These are phyloP conservation scores for Nematolebias whitei DNA, from an alignment of 2,113 vertebrate genomes.

Conservation along the genomic window DNA sequence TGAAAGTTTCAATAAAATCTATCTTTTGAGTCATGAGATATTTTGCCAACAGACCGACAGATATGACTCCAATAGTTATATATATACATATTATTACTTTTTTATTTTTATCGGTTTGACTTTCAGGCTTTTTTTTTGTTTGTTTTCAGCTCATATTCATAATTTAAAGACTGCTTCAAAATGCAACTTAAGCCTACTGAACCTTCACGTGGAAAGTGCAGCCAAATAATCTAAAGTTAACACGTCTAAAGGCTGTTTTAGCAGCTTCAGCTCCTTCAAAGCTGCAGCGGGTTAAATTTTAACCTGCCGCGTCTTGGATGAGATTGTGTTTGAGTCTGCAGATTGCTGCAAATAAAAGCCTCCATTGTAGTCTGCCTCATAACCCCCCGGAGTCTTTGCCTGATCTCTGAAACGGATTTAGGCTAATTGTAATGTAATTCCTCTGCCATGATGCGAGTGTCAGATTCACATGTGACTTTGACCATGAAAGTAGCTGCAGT, in stretches of 20 bases:
- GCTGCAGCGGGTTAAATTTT: constrained; percentile 10
- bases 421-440: constrained; percentile 62
- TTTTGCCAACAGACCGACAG: no score
- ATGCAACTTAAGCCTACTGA: background rate
- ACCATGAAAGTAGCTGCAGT: constrained; percentile 38
- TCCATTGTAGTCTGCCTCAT: constrained; percentile 52
- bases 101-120: background rate
- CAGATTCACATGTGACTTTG: constrained; percentile 62
- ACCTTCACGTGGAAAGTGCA: no score
- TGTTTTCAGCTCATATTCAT: background rate
- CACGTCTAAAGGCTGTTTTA: background rate
- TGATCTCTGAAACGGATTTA: constrained; percentile 57
- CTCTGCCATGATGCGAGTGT: constrained; percentile 47
- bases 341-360: constrained; percentile 55
- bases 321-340: constrained; percentile 24
- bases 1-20: no score
- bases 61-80: no score
- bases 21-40: no score
- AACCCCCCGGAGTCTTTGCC: constrained; percentile 42
- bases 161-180: background rate
- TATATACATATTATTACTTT: no score
- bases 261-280: constrained; percentile 1
- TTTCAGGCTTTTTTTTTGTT: background rate
- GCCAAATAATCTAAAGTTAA: background rate
- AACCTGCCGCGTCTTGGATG: constrained; percentile 4